Evolutionary conservation across 2,888 invertebrate species (phyloP).

Genomic region (Nemotelus pantherinus): DNA sequence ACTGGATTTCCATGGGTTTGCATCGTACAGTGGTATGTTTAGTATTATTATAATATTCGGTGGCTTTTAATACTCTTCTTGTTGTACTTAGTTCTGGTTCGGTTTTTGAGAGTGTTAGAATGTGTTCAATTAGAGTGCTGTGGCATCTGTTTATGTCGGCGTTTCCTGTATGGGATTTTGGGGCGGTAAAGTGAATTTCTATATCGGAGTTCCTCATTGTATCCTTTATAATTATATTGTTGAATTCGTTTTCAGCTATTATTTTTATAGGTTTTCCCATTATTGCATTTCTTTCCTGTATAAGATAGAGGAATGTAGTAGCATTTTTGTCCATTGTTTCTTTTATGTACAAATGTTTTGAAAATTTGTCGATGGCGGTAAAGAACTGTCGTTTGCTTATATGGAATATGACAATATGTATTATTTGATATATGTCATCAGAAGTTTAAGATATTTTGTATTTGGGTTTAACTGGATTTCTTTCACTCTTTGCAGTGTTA

Average conservation of each 20-base stretch:
- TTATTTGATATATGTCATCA: background rate
- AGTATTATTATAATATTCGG: conserved; percentile 13
- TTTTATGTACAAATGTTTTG: background rate
- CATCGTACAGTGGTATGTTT: background rate
- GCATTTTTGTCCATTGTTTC: conserved; percentile 1
- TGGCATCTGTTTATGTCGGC: conserved; percentile 14
- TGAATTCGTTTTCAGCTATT: conserved; percentile 20
- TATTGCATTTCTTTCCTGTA: background rate
- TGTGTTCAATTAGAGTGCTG: background rate
- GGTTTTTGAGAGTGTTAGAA: background rate
- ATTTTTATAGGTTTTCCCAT: conserved; percentile 8
- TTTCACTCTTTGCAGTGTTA: conserved; percentile 1
- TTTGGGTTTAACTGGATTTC: conserved; percentile 8
- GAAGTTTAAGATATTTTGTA: conserved; percentile 1
- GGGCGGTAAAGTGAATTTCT: background rate
- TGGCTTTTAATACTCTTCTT: conserved; percentile 5
- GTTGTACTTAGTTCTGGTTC: background rate
- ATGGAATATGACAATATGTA: background rate
- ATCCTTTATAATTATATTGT: background rate
- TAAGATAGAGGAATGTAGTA: background rate
- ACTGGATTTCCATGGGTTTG: conserved; percentile 3
- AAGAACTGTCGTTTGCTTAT: background rate
- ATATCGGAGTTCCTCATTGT: background rate
- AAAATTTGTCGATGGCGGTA: conserved; percentile 15
- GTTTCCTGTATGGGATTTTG: conserved; percentile 11